Percentiles rank a stretch among this genome's conserved stretches.
These are phyloP conservation scores for Limnephilus lunatus DNA, from an alignment of 2,888 invertebrate species.

Conservation along the genomic window DNA sequence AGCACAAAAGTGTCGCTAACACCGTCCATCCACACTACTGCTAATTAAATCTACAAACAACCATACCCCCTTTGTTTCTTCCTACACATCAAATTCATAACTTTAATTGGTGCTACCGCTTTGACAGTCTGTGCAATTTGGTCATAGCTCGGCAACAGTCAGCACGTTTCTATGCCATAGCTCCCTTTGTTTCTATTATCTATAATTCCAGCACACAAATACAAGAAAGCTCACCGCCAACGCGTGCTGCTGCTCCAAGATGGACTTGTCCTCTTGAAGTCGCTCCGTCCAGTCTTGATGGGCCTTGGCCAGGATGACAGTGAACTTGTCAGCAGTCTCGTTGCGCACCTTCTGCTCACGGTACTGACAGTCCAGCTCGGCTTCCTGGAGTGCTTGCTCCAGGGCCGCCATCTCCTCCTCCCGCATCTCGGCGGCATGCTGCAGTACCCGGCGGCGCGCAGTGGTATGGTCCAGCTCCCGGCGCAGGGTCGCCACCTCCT, in stretches of 20 bases:
- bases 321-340: slow-evolving; percentile 58
- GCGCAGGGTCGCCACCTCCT: slow-evolving; percentile 19
- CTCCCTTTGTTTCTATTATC: too few species aligned
- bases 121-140: too few species aligned
- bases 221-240: slow-evolving; percentile 2
- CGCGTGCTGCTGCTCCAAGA: slow-evolving; percentile 28
- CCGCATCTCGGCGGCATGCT: background rate
- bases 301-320: slow-evolving; percentile 44
- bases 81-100: too few species aligned
- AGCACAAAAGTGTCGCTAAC: background rate
- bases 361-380: slow-evolving; percentile 10
- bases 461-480: background rate
- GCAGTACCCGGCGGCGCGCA: background rate
- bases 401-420: slow-evolving; percentile 30
- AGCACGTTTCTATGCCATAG: too few species aligned
- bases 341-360: slow-evolving; percentile 53
- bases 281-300: slow-evolving; percentile 35
- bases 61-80: too few species aligned
- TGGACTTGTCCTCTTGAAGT: slow-evolving; percentile 23
- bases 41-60: too few species aligned
- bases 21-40: too few species aligned
- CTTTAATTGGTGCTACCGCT: too few species aligned
- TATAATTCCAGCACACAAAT: background rate
- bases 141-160: too few species aligned
- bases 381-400: background rate